Percentiles rank a stretch among this genome's conserved stretches.
These are phyloP conservation scores for Syngnathus rostellatus DNA, from an alignment of 2,797 vertebrate genomes.

Conservation along the genomic window DNA sequence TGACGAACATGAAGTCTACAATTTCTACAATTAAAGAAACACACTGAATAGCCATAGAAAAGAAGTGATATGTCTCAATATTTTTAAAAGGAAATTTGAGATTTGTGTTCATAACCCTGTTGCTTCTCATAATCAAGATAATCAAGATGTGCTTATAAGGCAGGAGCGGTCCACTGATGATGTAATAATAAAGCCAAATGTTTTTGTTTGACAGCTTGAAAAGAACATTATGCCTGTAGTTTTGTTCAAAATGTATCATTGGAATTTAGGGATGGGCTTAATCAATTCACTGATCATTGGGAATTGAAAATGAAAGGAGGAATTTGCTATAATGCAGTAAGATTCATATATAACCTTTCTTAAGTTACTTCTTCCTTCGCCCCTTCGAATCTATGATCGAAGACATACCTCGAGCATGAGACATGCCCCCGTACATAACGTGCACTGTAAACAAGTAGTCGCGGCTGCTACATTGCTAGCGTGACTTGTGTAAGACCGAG, in stretches of 20 bases:
- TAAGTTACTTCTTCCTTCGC: too few relatives aligned
- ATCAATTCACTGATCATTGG: background rate
- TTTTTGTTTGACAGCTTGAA: background rate
- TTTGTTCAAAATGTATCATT: background rate
- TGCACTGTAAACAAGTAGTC: too few relatives aligned
- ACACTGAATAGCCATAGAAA: slow-evolving; percentile 46
- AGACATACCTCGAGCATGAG: too few relatives aligned
- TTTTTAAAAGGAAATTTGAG: slow-evolving; percentile 52
- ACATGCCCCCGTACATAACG: too few relatives aligned
- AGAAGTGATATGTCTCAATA: slow-evolving; percentile 30
- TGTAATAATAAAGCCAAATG: background rate
- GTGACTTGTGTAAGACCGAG: too few relatives aligned
- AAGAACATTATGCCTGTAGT: background rate
- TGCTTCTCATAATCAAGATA: background rate
- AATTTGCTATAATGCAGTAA: too few relatives aligned
- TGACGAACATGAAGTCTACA: slow-evolving; percentile 21
- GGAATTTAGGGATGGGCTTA: background rate
- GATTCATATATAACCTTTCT: too few relatives aligned
- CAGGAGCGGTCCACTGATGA: background rate
- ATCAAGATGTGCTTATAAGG: slow-evolving; percentile 12
- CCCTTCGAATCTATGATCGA: too few relatives aligned
- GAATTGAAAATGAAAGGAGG: background rate
- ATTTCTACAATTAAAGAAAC: slow-evolving; percentile 30
- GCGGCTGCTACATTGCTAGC: too few relatives aligned
- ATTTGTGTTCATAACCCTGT: slow-evolving; percentile 21